phyloP scores from a whole-genome alignment of 2,888 invertebrate species.

The Drosophila affinis region DNA sequence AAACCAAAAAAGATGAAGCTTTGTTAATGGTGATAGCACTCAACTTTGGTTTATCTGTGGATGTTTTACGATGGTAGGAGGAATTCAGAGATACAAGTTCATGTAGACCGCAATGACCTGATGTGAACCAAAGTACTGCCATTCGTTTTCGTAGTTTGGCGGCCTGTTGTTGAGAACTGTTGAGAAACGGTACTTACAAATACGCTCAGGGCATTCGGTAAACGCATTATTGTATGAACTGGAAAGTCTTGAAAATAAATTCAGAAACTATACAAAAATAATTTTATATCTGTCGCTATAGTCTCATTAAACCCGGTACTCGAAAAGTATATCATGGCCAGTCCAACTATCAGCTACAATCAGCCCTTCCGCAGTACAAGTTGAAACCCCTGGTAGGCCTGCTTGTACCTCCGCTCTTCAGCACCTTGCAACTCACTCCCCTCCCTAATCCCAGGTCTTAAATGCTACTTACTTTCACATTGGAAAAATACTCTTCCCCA shows the following conservation, averaged over 20 bases:
- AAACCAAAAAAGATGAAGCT: not conserved
- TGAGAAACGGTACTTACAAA: too few relatives aligned
- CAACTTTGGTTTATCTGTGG: not conserved
- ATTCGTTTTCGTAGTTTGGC: not conserved
- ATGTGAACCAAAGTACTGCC: not conserved
- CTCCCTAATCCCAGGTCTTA: slow-evolving; percentile 44
- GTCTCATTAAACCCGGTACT: too few relatives aligned
- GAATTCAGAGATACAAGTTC: not conserved
- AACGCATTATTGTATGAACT: too few relatives aligned
- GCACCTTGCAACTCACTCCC: slow-evolving; percentile 65
- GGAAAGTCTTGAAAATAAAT: too few relatives aligned
- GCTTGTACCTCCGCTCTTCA: slow-evolving; percentile 72
- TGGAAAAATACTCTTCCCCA: not conserved
- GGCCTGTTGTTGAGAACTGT: too few relatives aligned
- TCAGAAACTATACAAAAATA: not conserved
- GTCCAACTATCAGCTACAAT: slow-evolving; percentile 59
- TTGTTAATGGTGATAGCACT: too few relatives aligned
- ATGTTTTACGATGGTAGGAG: too few relatives aligned
- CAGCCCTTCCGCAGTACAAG: slow-evolving; percentile 65
- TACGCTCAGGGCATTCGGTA: too few relatives aligned
- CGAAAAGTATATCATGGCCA: slow-evolving; percentile 44
- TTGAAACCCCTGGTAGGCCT: slow-evolving; percentile 76
- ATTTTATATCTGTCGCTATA: not conserved
- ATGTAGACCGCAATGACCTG: not conserved
- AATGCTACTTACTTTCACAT: not conserved